Base-by-base conservation (phyloP, 1,140 invertebrate genomes). In the Drosophila tropicalis region DNA sequence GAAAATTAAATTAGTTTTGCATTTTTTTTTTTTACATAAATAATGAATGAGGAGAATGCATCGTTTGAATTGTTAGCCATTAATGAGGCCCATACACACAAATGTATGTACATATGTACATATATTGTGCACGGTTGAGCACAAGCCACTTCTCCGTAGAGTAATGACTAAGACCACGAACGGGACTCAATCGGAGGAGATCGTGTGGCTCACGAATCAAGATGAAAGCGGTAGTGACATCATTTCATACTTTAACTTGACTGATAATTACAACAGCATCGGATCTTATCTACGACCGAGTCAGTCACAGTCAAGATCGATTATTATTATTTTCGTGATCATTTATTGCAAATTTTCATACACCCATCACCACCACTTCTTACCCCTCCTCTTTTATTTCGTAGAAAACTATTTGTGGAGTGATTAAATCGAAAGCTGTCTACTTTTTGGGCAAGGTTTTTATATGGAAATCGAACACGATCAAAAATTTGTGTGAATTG, bases 381-480 rank as follows among this genome's bases (percentile, higher is more conserved):
- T 13, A 3, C 36, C 36, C 12, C 36, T 3, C 12, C 36, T 3
- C 3, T 7, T 19, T 17, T 7, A 10, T 19, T 44, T 44, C 41
- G n/a, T 19, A 47, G 44, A 47, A 47, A 19, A 17, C 44, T 22
- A 22, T 51, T 51, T 51, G 10, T 13, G 36, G 44, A 47, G 17
- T 19, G 44, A 47, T 47, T 47, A 47, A 47, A 47, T n/a, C 15
- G 44, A 47, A 47, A 47, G 44, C 5, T 17, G 2, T 44, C 13
- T 34, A 61, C 78, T 78, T 74, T 81, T 51, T 51, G n/a, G 72
- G 76, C 41, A 47, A 51, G 44, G 9, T 51, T 51, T 51, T 84
- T 84, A 76, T 73, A 58, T 76, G 63, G 81, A 84, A 79, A 63
- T 40, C 19, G 22, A 36, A 32, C 22, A 9, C 44, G 44, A 36